phyloP scores from a whole-genome alignment of 2,797 vertebrate genomes.

The Mus caroli region DNA sequence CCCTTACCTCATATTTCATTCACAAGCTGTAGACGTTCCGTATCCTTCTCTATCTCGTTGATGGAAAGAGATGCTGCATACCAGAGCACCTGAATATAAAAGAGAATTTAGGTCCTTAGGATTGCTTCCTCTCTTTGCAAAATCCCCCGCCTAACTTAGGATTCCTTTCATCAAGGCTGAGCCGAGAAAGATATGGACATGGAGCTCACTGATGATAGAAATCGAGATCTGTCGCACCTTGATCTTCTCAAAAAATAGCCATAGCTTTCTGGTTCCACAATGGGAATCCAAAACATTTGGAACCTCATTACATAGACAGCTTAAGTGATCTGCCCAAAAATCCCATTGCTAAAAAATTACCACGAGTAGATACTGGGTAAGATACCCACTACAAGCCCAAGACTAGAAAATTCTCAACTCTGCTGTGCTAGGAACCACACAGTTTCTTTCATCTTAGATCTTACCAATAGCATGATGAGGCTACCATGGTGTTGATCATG shows the following conservation, averaged over 20 bases:
- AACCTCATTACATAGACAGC: constrained; percentile 58
- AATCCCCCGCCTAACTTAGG: constrained; percentile 37
- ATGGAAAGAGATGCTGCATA: constrained; percentile 8
- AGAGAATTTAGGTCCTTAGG: background rate
- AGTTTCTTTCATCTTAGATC: background rate
- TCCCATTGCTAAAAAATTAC: constrained; percentile 31
- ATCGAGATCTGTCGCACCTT: background rate
- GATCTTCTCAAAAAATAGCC: constrained; percentile 26
- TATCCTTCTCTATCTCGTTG: background rate
- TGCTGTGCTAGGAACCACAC: background rate
- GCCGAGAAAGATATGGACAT: background rate
- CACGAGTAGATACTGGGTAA: background rate
- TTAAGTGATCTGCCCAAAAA: constrained; percentile 61
- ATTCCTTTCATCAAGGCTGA: constrained; percentile 44
- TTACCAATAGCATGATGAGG: background rate
- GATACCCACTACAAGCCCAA: background rate
- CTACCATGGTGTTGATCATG: background rate
- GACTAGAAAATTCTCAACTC: background rate
- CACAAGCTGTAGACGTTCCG: constrained; percentile 33
- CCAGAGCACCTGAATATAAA: constrained; percentile 20
- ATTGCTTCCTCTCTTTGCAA: constrained; percentile 37
- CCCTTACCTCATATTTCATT: constrained; percentile 43
- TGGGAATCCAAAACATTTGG: constrained; percentile 21
- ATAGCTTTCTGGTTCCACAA: constrained; percentile 36
- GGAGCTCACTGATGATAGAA: background rate